These are phyloP conservation scores for Priocnemis perturbator DNA, from an alignment of 2,888 invertebrate species.

Conservation along the genomic window DNA sequence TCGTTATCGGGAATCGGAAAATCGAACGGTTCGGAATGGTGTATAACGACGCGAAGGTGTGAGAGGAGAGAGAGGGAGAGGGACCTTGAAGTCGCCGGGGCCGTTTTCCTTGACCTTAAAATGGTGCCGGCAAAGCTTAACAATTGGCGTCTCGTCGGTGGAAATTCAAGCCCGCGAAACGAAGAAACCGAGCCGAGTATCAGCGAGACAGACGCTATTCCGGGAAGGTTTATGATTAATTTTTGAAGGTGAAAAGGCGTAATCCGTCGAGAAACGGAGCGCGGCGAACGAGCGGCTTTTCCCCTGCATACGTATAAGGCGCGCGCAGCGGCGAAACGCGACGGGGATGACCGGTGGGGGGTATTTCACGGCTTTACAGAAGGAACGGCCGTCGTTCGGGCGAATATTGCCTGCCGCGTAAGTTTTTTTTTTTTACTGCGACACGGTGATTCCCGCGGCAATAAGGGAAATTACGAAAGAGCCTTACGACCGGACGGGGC, in stretches of 20 bases:
- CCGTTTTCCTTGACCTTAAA: slow-evolving; percentile 40
- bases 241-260: not conserved
- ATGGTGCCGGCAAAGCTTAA: not conserved
- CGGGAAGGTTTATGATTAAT: not conserved
- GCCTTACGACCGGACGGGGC: slow-evolving; percentile 7
- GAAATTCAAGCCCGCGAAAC: no score
- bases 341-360: no score
- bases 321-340: not conserved
- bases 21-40: slow-evolving; percentile 2
- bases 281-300: not conserved
- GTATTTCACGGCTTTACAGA: no score
- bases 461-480: slow-evolving; percentile 20
- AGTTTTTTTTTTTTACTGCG: slow-evolving; percentile 28
- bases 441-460: slow-evolving; percentile 5
- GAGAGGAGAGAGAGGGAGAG: not conserved
- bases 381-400: not conserved
- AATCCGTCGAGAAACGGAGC: not conserved
- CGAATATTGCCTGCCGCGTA: slow-evolving; percentile 23
- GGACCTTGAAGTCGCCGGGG: not conserved
- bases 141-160: not conserved
- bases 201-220: not conserved
- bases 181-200: slow-evolving; percentile 3
- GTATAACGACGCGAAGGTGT: slow-evolving; percentile 1
- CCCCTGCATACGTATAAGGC: not conserved
- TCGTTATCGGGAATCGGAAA: slow-evolving; percentile 5